These are phyloP conservation scores for Eurytoma californica DNA, from an alignment of 2,888 invertebrate genomes.

Conservation along the genomic window DNA sequence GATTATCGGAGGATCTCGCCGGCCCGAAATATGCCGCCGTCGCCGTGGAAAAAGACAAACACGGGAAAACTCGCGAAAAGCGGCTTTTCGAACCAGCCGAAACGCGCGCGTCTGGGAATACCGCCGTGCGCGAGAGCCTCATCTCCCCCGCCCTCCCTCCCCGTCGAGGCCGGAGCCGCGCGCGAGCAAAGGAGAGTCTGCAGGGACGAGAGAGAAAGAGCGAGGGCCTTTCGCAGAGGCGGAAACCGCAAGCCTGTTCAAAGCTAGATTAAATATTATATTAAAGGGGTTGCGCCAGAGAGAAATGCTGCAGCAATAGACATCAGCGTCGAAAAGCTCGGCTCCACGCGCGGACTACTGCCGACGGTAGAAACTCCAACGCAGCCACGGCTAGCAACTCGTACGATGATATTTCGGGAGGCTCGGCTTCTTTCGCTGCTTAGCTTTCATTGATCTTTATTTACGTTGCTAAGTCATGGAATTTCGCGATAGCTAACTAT, in stretches of 20 bases:
- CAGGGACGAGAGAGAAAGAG: slow-evolving; percentile 33
- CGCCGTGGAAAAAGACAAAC: neutral
- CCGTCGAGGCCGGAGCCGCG: slow-evolving; percentile 4
- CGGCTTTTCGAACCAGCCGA: slow-evolving; percentile 50
- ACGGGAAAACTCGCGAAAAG: slow-evolving; percentile 14
- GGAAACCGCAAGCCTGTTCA: slow-evolving; percentile 75
- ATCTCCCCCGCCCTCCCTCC: neutral
- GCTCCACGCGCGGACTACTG: slow-evolving; percentile 4
- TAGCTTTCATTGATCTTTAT: no score
- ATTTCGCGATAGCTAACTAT: no score
- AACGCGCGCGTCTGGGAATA: slow-evolving; percentile 43
- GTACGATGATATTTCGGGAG: no score
- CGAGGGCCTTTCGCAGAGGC: slow-evolving; percentile 67
- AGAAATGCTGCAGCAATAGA: slow-evolving; percentile 42
- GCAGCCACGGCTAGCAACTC: no score
- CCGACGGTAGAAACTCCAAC: neutral
- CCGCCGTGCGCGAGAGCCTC: slow-evolving; percentile 14
- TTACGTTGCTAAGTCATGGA: no score
- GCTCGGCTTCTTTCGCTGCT: no score
- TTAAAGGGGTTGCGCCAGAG: slow-evolving; percentile 68
- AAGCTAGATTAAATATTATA: slow-evolving; percentile 76
- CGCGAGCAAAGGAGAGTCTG: neutral
- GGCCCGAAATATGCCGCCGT: neutral
- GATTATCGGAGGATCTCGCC: slow-evolving; percentile 34
- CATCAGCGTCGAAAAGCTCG: slow-evolving; percentile 44